These are phyloP conservation scores for Micronisus gabar DNA, from an alignment of 2,113 vertebrate genomes.

Conservation along the genomic window DNA sequence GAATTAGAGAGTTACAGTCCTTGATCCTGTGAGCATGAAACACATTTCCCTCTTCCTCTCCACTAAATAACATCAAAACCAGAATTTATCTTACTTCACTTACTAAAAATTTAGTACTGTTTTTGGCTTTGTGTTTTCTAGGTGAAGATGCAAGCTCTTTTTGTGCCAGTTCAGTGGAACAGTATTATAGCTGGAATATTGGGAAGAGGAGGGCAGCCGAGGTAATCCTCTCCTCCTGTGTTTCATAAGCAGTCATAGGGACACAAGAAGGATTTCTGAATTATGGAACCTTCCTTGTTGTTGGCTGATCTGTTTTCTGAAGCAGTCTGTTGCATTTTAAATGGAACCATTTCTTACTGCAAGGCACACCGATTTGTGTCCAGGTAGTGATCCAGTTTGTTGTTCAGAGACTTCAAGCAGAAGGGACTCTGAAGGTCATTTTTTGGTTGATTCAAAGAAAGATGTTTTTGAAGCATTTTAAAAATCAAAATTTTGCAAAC, in stretches of 20 bases:
- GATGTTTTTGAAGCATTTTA: background rate
- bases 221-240: conserved; percentile 70
- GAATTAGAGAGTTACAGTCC: background rate
- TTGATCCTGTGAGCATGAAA: background rate
- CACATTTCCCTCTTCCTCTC: background rate
- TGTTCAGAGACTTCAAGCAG: background rate
- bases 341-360: background rate
- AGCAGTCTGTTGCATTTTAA: background rate
- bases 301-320: background rate
- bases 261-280: background rate
- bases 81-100: background rate
- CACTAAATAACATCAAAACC: background rate
- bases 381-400: background rate
- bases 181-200: conserved; percentile 97
- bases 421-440: background rate
- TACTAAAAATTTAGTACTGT: background rate
- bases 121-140: conserved; percentile 39
- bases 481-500: background rate
- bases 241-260: background rate
- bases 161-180: conserved; percentile 89
- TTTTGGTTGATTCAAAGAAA: background rate
- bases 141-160: conserved; percentile 90
- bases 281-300: background rate
- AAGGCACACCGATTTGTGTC: background rate
- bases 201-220: conserved; percentile 95